A percentile compares a stretch with the other conserved stretches of the same genome.
These are phyloP conservation scores for Ophion ventricosus DNA, from an alignment of 2,888 invertebrate genomes.

Conservation along the genomic window DNA sequence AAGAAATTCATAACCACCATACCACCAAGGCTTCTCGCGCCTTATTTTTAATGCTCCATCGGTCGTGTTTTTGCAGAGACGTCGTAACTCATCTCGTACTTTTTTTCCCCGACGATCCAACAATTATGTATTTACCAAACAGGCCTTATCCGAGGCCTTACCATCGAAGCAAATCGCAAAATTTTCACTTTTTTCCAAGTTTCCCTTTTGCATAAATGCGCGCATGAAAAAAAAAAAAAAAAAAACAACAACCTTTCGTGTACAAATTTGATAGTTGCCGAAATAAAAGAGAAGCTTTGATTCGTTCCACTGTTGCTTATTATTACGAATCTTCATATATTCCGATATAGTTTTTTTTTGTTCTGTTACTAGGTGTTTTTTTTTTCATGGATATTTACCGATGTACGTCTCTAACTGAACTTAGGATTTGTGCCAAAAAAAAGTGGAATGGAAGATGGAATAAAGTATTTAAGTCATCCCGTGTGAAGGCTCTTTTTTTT, in stretches of 20 bases:
- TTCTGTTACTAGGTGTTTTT: not conserved
- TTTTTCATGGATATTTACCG: not conserved
- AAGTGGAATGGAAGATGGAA: too few species aligned
- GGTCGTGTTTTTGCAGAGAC: not conserved
- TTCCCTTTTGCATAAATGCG: not conserved
- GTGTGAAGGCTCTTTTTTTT: too few species aligned
- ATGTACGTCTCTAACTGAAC: too few species aligned
- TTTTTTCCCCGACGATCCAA: not conserved
- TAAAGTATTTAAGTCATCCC: too few species aligned
- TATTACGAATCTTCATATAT: not conserved
- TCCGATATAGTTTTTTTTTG: not conserved
- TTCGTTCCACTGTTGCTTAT: conserved; percentile 4
- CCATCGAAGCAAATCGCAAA: not conserved
- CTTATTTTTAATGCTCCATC: not conserved
- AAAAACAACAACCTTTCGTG: not conserved
- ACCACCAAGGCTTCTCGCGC: conserved; percentile 7
- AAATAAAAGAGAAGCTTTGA: conserved; percentile 2
- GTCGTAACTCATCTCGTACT: not conserved
- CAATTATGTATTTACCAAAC: not conserved
- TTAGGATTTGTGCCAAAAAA: too few species aligned
- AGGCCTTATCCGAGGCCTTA: not conserved
- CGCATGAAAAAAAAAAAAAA: not conserved
- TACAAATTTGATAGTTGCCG: not conserved
- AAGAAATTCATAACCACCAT: conserved; percentile 13
- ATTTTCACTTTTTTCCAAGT: not conserved